Evolutionary conservation across 2,888 invertebrate genomes (phyloP).

Genomic region (Leptarthrus brevirostris): DNA sequence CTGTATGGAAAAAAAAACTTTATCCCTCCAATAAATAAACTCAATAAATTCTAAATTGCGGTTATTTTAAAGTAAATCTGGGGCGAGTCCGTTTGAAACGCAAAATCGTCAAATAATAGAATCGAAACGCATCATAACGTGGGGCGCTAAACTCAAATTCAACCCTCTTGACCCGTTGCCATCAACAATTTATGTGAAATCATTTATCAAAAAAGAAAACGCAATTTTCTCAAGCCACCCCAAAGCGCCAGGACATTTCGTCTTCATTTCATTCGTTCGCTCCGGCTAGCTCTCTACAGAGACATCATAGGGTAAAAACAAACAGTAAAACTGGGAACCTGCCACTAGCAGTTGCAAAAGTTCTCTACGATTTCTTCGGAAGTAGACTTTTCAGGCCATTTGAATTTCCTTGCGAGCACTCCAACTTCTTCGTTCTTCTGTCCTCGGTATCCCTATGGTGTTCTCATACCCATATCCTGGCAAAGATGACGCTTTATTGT

Average conservation of each 20-base stretch:
- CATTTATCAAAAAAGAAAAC: conserved; percentile 53
- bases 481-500: conserved; percentile 43
- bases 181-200: conserved; percentile 53
- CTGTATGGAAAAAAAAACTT: no score
- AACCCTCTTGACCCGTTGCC: conserved; percentile 48
- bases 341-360: conserved; percentile 22
- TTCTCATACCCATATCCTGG: background rate
- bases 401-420: conserved; percentile 32
- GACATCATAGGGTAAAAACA: conserved; percentile 23
- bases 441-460: background rate
- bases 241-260: conserved; percentile 29
- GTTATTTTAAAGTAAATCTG: conserved; percentile 45
- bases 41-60: conserved; percentile 47
- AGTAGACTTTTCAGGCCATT: conserved; percentile 47
- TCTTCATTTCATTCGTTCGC: conserved; percentile 39
- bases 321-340: conserved; percentile 30
- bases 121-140: background rate
- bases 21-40: conserved; percentile 4
- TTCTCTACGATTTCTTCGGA: background rate
- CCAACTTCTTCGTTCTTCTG: background rate
- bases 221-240: conserved; percentile 47
- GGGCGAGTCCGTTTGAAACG: background rate
- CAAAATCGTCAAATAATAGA: background rate
- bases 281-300: conserved; percentile 3
- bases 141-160: conserved; percentile 40